A percentile compares a stretch with the other conserved stretches of the same genome.
Evolutionary conservation across 2,113 vertebrate species (phyloP).

Genomic region (Alces alces): DNA sequence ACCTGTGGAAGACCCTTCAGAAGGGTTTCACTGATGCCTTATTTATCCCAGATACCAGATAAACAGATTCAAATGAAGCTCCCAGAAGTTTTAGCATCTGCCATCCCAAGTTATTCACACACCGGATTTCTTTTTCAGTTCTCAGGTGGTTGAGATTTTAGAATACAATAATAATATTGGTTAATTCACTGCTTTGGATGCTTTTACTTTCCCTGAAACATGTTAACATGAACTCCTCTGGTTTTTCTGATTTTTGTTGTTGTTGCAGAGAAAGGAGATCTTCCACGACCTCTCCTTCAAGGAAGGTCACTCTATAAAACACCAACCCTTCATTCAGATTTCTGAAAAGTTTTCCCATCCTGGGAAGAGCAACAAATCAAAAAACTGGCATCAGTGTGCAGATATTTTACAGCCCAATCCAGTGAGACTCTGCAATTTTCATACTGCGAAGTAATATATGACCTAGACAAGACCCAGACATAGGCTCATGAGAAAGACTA

Average conservation of each 20-base stretch:
- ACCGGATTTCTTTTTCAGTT: background rate
- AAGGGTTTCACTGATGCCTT: background rate
- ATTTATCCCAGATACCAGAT: background rate
- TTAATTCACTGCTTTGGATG: background rate
- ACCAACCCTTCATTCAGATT: slow-evolving; percentile 71
- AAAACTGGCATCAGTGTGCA: slow-evolving; percentile 49
- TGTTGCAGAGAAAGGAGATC: slow-evolving; percentile 45
- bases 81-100: background rate
- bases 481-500: slow-evolving; percentile 71
- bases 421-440: slow-evolving; percentile 76
- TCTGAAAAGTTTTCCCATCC: slow-evolving; percentile 76
- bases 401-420: slow-evolving; percentile 73
- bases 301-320: slow-evolving; percentile 53
- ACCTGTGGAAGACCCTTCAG: background rate
- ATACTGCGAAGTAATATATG: slow-evolving; percentile 75
- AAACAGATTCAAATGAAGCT: background rate
- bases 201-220: slow-evolving; percentile 39
- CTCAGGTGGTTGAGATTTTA: background rate
- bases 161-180: background rate
- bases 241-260: slow-evolving; percentile 51
- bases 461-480: slow-evolving; percentile 77
- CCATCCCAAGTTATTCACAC: background rate
- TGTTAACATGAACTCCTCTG: slow-evolving; percentile 49
- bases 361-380: slow-evolving; percentile 74
- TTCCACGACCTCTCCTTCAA: slow-evolving; percentile 55